Conservation (phyloP, 2,113 vertebrate species). For the Ciconia stormi region DNA sequence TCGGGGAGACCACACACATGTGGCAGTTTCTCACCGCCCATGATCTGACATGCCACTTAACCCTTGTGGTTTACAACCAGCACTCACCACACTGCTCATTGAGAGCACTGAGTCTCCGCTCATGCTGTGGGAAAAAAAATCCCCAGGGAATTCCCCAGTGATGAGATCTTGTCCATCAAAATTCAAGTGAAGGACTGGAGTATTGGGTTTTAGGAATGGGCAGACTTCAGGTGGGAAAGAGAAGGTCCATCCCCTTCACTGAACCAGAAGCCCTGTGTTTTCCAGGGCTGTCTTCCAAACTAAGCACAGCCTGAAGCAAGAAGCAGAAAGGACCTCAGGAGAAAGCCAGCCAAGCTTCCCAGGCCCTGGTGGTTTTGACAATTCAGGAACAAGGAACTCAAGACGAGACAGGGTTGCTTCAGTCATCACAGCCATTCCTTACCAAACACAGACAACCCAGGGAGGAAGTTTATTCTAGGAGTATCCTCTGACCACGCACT, state of each 20-base stretch:
- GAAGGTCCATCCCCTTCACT: background rate
- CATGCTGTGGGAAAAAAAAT: background rate
- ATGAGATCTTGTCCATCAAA: background rate
- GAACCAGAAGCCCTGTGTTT: background rate
- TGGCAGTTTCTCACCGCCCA: background rate
- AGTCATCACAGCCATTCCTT: background rate
- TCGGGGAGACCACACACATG: constrained; percentile 30
- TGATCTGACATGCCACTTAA: constrained; percentile 24
- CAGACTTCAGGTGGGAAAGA: background rate
- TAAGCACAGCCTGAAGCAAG: background rate
- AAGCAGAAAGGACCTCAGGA: background rate
- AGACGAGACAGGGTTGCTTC: background rate
- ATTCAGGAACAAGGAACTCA: background rate
- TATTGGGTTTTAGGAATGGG: background rate
- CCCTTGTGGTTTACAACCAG: constrained; percentile 16
- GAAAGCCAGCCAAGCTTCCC: background rate
- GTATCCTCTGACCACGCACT: background rate
- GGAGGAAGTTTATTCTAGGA: background rate
- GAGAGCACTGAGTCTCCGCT: background rate
- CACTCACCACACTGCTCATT: background rate
- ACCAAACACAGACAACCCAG: background rate
- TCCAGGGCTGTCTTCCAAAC: background rate
- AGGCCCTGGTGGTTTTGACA: background rate
- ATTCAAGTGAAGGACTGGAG: background rate
- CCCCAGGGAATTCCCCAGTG: constrained; percentile 36